Base-by-base conservation (phyloP, 2,113 vertebrate species). In the Nematolebias whitei region DNA sequence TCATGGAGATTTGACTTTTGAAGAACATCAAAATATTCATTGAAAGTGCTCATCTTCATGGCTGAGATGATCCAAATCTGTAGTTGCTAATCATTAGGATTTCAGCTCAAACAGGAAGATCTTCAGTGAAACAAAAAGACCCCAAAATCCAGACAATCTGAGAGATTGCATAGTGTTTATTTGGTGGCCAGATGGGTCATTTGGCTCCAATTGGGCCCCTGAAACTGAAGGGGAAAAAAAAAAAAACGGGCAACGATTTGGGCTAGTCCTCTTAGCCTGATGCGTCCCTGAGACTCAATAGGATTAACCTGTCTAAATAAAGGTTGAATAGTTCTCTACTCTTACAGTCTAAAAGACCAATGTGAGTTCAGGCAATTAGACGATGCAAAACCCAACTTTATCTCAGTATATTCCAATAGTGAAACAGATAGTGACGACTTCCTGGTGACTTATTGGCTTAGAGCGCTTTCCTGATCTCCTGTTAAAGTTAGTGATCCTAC, bases 181-280 rank as follows among this genome's bases (percentile, higher is more conserved):
- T 85, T 85, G 73, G 80, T 74, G n/a, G 63, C 54, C 23, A 57
- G 69, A 72, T 80, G 79, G 80, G 82, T 75, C 70, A 69, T 82
- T 88, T 85, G 80, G 78, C 83, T 86, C 55, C 1, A 40, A 80
- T 79, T 74, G 63, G 63, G 64, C 54, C 78, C 66, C 80, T 87
- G 80, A 86, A 85, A 77, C 72, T 59, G 0, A 53, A 62, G 76
- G 85, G n/a, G n/a, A n/a, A n/a, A n/a, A 88, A 88, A 82, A 74
- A 58, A 80, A 79, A 79, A 82, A 79, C 80, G 83, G 80, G 86
- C 66, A 57, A 79, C 81, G 85, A 86, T 90, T 85, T 87, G 79
- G 58, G 52, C 54, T 88, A 88, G 88, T 88, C 88, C 86, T 85
- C 86, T 90, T 83, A 83, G 71, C 59, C 63, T 19, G 24, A 56